A percentile compares a stretch with the other conserved stretches of the same genome.
phyloP scores from a whole-genome alignment of 2,888 invertebrate species.

The Synergus laeviventris region DNA sequence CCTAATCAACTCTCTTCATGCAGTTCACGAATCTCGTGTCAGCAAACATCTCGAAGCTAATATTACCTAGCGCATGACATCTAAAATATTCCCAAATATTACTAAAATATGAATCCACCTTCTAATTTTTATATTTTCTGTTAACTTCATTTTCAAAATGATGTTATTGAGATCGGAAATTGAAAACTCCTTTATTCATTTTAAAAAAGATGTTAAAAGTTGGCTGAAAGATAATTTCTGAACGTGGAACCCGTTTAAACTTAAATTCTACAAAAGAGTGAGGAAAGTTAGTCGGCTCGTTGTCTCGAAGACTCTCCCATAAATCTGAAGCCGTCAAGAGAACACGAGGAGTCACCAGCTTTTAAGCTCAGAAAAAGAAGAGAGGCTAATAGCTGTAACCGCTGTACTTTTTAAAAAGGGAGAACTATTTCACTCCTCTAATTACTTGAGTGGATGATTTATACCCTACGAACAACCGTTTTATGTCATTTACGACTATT shows the following conservation, averaged over 20 bases:
- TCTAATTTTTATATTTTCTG: neutral
- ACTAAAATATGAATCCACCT: neutral
- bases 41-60: slow-evolving; percentile 6
- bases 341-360: slow-evolving; percentile 7
- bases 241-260: slow-evolving; percentile 6
- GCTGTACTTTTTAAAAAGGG: neutral
- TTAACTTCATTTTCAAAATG: too few relatives aligned
- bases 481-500: neutral
- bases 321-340: slow-evolving; percentile 19
- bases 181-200: neutral
- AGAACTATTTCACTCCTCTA: neutral
- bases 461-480: neutral
- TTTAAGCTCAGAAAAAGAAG: slow-evolving; percentile 19
- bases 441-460: neutral
- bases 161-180: neutral
- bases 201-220: neutral
- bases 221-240: slow-evolving; percentile 3
- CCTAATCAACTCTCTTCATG: slow-evolving; percentile 26
- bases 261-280: neutral
- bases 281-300: slow-evolving; percentile 18
- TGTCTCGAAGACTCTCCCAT: slow-evolving; percentile 10
- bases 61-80: neutral
- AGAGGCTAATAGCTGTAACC: slow-evolving; percentile 1
- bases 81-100: neutral
- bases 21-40: slow-evolving; percentile 18